Conservation (phyloP, 2,888 invertebrate species). For the Elgonia sp. region DNA sequence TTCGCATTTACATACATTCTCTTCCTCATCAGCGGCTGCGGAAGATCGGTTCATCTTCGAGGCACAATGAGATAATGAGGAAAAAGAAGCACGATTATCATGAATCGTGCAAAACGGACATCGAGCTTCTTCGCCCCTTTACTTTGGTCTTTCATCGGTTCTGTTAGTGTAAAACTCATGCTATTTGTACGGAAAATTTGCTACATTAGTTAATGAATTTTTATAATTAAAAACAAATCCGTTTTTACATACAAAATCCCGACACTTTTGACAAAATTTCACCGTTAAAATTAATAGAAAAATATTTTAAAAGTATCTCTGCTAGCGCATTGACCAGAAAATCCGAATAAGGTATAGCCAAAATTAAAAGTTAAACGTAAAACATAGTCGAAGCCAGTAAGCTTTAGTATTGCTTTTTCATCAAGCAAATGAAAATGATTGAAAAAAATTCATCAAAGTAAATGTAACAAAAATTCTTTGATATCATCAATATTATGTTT, state of each 20-base stretch:
- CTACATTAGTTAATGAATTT: constrained; percentile 20
- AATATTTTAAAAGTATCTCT: no score
- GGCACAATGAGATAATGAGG: constrained; percentile 65
- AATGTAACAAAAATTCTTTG: constrained; percentile 43
- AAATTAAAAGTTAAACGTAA: not conserved
- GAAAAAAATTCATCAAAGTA: constrained; percentile 36
- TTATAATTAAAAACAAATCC: not conserved
- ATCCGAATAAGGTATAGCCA: no score
- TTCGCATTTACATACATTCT: constrained; percentile 69
- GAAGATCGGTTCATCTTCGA: constrained; percentile 66
- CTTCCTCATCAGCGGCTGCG: constrained; percentile 70
- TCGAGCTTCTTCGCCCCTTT: constrained; percentile 56
- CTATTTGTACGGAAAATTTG: constrained; percentile 41
- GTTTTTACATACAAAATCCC: no score
- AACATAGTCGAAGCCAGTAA: not conserved
- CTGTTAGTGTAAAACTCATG: constrained; percentile 45
- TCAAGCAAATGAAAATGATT: constrained; percentile 16
- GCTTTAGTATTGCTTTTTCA: not conserved
- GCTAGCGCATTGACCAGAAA: no score
- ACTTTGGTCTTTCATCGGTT: constrained; percentile 61
- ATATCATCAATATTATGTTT: no score
- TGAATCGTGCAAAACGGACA: constrained; percentile 34
- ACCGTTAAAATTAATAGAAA: no score
- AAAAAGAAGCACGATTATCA: constrained; percentile 63
- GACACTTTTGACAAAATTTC: no score